phyloP scores from a whole-genome alignment of 2,113 vertebrate genomes.

The Sinocyclocheilus maitianheensis region DNA sequence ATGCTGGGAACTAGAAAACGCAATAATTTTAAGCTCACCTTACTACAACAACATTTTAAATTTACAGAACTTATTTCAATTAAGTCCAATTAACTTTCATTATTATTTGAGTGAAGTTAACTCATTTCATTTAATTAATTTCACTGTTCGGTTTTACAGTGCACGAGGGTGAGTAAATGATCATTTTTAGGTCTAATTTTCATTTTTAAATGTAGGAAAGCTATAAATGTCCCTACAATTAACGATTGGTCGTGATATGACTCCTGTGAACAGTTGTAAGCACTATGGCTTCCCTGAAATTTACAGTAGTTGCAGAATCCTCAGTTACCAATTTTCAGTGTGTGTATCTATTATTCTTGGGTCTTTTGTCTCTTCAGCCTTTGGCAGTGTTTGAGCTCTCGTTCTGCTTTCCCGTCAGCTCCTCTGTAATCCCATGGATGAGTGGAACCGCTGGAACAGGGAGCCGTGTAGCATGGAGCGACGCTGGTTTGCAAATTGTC shows the following conservation, averaged over 20 bases:
- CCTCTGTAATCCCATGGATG: conserved; percentile 56
- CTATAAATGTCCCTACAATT: neutral
- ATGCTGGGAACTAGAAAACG: no score
- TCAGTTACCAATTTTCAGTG: neutral
- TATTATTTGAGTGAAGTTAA: no score
- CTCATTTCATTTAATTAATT: no score
- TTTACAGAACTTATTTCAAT: no score
- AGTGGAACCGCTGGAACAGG: conserved; percentile 57
- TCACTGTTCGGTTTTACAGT: no score
- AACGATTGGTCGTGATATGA: neutral
- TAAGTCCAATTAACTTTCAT: no score
- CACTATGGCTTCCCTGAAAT: neutral
- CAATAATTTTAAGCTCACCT: no score
- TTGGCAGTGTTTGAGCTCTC: conserved; percentile 21
- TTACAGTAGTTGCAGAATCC: neutral
- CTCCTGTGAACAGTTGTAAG: neutral
- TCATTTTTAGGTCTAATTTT: neutral
- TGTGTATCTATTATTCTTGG: neutral
- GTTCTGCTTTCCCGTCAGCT: conserved; percentile 36
- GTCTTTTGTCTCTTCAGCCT: conserved; percentile 3
- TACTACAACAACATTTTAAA: no score
- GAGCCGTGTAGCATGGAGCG: conserved; percentile 38
- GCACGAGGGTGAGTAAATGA: neutral
- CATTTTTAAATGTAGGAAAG: neutral
- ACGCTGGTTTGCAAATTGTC: conserved; percentile 39